Evolutionary conservation across 2,113 vertebrate genomes (phyloP).

Genomic region (Harpagus bidentatus): DNA sequence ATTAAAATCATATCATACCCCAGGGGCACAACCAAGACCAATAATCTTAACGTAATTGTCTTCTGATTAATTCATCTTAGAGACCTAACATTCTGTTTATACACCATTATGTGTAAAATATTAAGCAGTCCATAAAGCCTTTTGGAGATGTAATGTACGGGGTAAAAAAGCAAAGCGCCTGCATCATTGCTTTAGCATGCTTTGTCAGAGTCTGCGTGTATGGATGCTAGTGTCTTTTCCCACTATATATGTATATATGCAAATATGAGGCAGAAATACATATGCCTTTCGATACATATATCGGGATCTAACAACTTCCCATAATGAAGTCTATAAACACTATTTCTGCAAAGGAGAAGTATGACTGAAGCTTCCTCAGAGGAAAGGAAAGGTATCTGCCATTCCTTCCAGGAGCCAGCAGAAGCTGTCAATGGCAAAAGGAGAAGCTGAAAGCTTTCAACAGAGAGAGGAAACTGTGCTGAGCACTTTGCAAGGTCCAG

Average conservation of each 20-base stretch:
- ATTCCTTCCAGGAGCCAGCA: neutral
- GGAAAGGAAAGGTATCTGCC: neutral
- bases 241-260: neutral
- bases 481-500: neutral
- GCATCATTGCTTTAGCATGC: neutral
- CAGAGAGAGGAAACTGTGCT: neutral
- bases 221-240: neutral
- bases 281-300: neutral
- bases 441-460: neutral
- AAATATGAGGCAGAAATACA: neutral
- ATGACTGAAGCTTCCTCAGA: neutral
- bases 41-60: neutral
- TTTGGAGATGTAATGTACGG: neutral
- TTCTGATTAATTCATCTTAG: neutral
- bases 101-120: neutral
- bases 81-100: neutral
- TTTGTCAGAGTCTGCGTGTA: rapidly evolving
- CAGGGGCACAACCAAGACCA: neutral
- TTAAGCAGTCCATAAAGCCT: neutral
- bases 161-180: neutral
- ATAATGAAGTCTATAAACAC: neutral
- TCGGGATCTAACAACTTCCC: neutral
- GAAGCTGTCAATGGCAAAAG: neutral
- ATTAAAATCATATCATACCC: neutral
- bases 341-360: neutral